These are phyloP conservation scores for Microctenopoma stevenorrisi DNA, from an alignment of 2,797 vertebrate species.

Conservation along the genomic window DNA sequence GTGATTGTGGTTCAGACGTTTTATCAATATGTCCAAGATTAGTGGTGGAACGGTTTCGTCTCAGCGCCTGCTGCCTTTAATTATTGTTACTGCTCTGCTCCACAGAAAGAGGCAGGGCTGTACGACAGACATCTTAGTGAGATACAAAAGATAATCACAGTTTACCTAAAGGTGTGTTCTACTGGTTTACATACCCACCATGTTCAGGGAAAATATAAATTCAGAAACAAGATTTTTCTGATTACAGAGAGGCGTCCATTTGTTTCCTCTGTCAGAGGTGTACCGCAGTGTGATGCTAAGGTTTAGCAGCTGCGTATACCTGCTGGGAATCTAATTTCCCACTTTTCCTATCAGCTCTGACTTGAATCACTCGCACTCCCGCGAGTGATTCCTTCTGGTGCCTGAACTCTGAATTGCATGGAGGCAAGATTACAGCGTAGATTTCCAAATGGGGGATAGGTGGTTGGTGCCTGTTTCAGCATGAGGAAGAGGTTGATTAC, in stretches of 20 bases:
- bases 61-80: conserved; percentile 50
- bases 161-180: conserved; percentile 7
- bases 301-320: conserved; percentile 15
- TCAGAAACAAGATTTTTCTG: conserved; percentile 11
- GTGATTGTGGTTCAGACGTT: conserved; percentile 49
- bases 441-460: conserved; percentile 1
- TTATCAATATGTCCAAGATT: conserved; percentile 67
- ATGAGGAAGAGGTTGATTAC: conserved; percentile 46
- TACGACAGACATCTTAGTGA: conserved; percentile 13
- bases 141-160: background rate
- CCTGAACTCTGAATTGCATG: conserved; percentile 8
- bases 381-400: conserved; percentile 21
- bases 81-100: conserved; percentile 30
- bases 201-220: conserved; percentile 1
- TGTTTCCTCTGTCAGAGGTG: conserved; percentile 8
- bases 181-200: background rate
- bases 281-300: conserved; percentile 17
- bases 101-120: conserved; percentile 1
- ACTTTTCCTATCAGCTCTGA: conserved; percentile 36
- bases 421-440: conserved; percentile 25
- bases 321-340: conserved; percentile 41
- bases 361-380: conserved; percentile 31
- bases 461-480: conserved; percentile 23
- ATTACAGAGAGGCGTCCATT: conserved; percentile 1
- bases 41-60: conserved; percentile 24